A percentile compares a stretch with the other conserved stretches of the same genome.
Evolutionary conservation across 2,888 invertebrate genomes (phyloP).

Genomic region (Trilocha varians): DNA sequence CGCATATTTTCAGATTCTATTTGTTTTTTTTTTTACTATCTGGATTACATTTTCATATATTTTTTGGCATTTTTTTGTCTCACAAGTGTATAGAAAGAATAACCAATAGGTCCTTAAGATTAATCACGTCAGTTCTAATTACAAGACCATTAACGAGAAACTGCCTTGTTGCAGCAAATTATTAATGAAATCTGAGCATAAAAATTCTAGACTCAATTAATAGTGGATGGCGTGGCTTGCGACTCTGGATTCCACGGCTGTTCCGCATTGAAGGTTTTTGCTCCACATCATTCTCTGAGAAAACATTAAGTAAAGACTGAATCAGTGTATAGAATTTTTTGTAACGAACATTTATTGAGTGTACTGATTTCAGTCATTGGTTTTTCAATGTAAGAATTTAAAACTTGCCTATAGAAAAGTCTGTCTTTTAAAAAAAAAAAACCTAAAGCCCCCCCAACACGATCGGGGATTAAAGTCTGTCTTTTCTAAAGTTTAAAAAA

Average conservation of each 20-base stretch:
- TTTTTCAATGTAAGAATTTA: too few relatives aligned
- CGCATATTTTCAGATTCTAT: too few relatives aligned
- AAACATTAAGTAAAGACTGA: neutral
- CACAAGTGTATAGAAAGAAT: slow-evolving; percentile 1
- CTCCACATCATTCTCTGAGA: slow-evolving; percentile 8
- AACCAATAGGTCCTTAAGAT: neutral
- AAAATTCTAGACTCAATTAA: slow-evolving; percentile 30
- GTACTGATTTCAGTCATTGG: neutral
- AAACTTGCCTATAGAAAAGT: too few relatives aligned
- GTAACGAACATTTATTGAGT: neutral
- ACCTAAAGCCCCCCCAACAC: too few relatives aligned
- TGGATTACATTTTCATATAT: too few relatives aligned
- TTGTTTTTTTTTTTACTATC: too few relatives aligned
- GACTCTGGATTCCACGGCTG: slow-evolving; percentile 40
- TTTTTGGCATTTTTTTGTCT: too few relatives aligned
- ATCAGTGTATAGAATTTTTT: neutral
- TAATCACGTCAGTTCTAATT: neutral
- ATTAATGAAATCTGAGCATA: slow-evolving; percentile 18
- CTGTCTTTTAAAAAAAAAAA: too few relatives aligned
- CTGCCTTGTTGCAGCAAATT: neutral
- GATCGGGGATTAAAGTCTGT: too few relatives aligned
- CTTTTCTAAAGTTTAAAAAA: too few relatives aligned
- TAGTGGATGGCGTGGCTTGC: slow-evolving; percentile 47
- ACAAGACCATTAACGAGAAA: neutral
- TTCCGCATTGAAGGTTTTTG: slow-evolving; percentile 56